Evolutionary conservation across 2,797 vertebrate species (phyloP).

Genomic region (Xiphophorus birchmanni): DNA sequence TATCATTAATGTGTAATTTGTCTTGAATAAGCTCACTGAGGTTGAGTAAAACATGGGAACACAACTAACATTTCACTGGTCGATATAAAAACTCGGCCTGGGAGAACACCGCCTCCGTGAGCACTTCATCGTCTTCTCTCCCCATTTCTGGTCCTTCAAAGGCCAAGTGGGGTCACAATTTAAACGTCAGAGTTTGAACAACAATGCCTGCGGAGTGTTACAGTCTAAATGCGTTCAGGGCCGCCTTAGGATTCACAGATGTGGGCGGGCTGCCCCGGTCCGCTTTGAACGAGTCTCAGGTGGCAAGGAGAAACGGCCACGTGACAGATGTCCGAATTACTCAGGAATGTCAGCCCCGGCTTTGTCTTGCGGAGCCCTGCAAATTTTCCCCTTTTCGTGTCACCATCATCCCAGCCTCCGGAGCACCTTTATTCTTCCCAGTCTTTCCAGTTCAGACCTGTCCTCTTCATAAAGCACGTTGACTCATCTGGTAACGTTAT

Average conservation of each 20-base stretch:
- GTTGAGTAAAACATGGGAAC: not conserved
- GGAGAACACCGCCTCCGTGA: not conserved
- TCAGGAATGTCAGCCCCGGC: conserved; percentile 69
- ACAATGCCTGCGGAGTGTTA: conserved; percentile 77
- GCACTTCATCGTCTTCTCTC: conserved; percentile 9
- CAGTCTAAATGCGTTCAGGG: conserved; percentile 74
- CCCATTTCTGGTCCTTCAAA: conserved; percentile 52
- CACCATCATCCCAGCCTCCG: not conserved
- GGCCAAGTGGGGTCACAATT: conserved; percentile 84
- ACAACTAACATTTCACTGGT: not conserved
- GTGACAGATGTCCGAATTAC: conserved; percentile 82
- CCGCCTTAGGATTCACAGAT: conserved; percentile 74
- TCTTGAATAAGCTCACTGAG: not conserved
- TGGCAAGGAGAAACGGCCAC: conserved; percentile 70
- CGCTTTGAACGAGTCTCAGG: conserved; percentile 72
- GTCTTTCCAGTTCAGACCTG: not conserved
- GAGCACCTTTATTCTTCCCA: not conserved
- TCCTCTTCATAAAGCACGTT: not conserved
- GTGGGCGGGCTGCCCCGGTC: conserved; percentile 54
- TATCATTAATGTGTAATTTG: not conserved
- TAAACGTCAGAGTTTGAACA: conserved; percentile 69
- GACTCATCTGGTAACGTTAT: not conserved
- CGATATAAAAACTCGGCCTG: not conserved
- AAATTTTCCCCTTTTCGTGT: conserved; percentile 18
- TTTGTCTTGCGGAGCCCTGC: conserved; percentile 76